Evolutionary conservation across 2,797 vertebrate species (phyloP).

Genomic region (Sebastes jordani): DNA sequence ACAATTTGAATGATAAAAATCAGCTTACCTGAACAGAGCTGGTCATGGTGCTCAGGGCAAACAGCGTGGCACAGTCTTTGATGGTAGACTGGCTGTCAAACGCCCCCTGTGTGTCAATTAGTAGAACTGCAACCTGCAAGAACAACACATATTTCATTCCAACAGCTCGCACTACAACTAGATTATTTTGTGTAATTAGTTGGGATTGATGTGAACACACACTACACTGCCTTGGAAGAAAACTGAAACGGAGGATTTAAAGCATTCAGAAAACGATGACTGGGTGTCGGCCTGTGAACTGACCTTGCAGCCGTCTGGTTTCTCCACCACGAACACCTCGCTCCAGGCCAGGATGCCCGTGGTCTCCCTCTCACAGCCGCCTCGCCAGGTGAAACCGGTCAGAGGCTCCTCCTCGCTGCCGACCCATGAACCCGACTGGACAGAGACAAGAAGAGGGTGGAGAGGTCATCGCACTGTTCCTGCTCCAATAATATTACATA

Average conservation of each 20-base stretch:
- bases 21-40: constrained; percentile 92
- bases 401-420: constrained; percentile 89
- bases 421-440: constrained; percentile 83
- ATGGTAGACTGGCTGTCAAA: constrained; percentile 98
- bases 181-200: neutral
- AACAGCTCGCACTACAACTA: too few species aligned
- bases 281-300: neutral
- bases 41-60: constrained; percentile 97
- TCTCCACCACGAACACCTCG: constrained; percentile 93
- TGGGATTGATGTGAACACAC: fast-evolving
- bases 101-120: constrained; percentile 96
- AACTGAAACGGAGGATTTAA: neutral
- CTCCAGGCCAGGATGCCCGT: constrained; percentile 96
- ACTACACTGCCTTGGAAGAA: neutral
- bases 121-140: constrained; percentile 90
- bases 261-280: neutral
- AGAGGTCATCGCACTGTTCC: neutral
- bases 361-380: constrained; percentile 94
- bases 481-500: neutral
- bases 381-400: constrained; percentile 94
- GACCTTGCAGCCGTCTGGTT: constrained; percentile 90
- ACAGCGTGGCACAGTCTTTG: constrained; percentile 96
- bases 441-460: neutral
- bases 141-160: neutral
- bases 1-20: neutral